Evolutionary conservation across 2,888 invertebrate genomes (phyloP), one percentile per base, ranked within the genome.

Genomic region (Epirrhoe tristata): DNA sequence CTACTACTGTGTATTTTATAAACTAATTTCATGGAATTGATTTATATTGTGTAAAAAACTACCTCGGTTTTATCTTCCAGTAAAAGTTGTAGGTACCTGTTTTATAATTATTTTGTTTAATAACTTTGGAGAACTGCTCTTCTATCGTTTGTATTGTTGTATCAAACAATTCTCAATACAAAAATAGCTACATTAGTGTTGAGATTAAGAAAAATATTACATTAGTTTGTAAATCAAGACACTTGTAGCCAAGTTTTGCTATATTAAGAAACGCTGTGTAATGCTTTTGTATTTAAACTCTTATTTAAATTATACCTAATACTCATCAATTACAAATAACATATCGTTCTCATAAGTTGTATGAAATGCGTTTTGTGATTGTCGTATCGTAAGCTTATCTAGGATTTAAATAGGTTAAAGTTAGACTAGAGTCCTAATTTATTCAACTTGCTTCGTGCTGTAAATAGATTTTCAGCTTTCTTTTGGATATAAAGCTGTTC

Each of bases 201-300:
- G 66, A 50, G 58, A 70, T 73, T 62, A 72, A 73, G 67, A 72
- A 70, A 64, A 66, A 68, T 70, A 14, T 57, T 60, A 69, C 73
- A 67, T 67, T 69, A 62, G 59, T 59, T 55, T 36, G 56, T 58
- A 55, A 43, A 58, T 51, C 62, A 66, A 65, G 70, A 83, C 86
- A 88, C 87, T 91, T 85, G 86, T 86, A 78, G 70, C 86, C 88
- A 88, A 89, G 88, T 86, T 91, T 88, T 90, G 90, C 83, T 90
- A 88, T 43, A 86, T 88, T 92, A 90, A 87, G 89, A 79, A 79
- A 79, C 75, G 88, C 82, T 90, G 88, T 88, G 89, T 91, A 85
- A 84, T 82, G 89, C 89, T 91, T 89, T 82, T 70, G 77, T 78
- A 75, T 75, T 68, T 73, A 74, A 76, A 73, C 75, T 77, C 74